Evolutionary conservation across 2,888 invertebrate genomes (phyloP).

Genomic region (Bombylius major): DNA sequence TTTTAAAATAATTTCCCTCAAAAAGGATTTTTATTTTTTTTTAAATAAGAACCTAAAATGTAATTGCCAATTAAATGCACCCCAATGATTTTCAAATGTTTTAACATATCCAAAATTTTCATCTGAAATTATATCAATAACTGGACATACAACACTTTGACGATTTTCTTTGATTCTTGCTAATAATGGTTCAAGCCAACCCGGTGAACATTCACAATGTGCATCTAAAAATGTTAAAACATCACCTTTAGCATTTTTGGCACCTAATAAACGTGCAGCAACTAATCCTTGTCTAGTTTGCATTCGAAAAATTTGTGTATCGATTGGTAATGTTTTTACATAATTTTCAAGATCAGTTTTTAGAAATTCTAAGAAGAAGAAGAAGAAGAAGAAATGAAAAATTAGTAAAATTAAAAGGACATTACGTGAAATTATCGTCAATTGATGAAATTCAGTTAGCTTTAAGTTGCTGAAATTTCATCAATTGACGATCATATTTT

Average conservation of each 20-base stretch:
- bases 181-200: slow-evolving; percentile 67
- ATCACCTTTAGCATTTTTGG: slow-evolving; percentile 54
- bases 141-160: slow-evolving; percentile 43
- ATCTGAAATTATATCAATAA: slow-evolving; percentile 90
- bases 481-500: neutral
- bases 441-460: no score
- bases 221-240: slow-evolving; percentile 91
- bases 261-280: slow-evolving; percentile 69
- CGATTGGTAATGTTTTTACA: slow-evolving; percentile 46
- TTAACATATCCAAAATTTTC: slow-evolving; percentile 91
- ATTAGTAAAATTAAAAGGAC: neutral
- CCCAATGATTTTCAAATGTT: slow-evolving; percentile 86
- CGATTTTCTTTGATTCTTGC: slow-evolving; percentile 38
- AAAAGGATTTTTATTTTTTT: neutral
- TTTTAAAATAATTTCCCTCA: neutral
- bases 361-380: slow-evolving; percentile 42
- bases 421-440: neutral
- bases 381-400: slow-evolving; percentile 12
- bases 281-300: slow-evolving; percentile 62
- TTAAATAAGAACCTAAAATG: slow-evolving; percentile 48
- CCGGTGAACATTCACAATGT: slow-evolving; percentile 83
- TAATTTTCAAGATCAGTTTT: slow-evolving; percentile 53
- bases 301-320: slow-evolving; percentile 52
- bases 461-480: no score
- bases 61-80: slow-evolving; percentile 95